A percentile compares a stretch with the other conserved stretches of the same genome.
Conservation (phyloP, 2,888 invertebrate genomes). For the Listrodromus nycthemerus region DNA sequence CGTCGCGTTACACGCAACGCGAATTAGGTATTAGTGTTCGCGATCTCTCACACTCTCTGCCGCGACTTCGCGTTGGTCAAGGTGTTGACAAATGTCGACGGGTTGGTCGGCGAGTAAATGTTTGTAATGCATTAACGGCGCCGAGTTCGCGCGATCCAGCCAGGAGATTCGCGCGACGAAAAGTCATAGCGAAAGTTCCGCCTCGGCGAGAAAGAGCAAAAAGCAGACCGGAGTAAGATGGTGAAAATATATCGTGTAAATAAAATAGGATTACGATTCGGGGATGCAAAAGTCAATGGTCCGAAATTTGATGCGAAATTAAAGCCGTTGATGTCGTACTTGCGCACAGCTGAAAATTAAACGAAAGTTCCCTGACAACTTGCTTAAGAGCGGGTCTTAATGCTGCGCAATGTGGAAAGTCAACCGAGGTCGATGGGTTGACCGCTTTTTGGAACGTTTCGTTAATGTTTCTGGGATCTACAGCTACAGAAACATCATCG, state of each 20-base stretch:
- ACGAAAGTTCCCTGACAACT: neutral
- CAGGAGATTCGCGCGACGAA: neutral
- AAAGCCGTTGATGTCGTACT: no score
- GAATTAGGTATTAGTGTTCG: constrained; percentile 29
- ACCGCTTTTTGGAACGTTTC: no score
- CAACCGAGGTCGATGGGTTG: no score
- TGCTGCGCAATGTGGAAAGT: no score
- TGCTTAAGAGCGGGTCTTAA: no score
- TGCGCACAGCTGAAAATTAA: neutral
- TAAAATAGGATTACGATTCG: neutral
- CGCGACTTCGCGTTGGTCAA: constrained; percentile 45
- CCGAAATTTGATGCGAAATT: neutral
- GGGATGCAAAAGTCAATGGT: neutral
- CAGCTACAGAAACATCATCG: no score
- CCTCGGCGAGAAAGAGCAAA: neutral
- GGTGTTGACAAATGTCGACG: constrained; percentile 75
- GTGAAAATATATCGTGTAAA: neutral
- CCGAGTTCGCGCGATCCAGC: constrained; percentile 5
- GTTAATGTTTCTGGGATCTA: no score
- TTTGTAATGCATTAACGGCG: constrained; percentile 71
- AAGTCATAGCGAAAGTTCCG: neutral
- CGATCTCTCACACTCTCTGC: constrained; percentile 2
- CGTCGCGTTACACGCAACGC: constrained; percentile 21
- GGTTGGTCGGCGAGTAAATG: constrained; percentile 62
- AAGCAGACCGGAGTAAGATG: neutral